Evolutionary conservation across 1,140 invertebrate species (phyloP).

Genomic region (Zelostemma sp.): DNA sequence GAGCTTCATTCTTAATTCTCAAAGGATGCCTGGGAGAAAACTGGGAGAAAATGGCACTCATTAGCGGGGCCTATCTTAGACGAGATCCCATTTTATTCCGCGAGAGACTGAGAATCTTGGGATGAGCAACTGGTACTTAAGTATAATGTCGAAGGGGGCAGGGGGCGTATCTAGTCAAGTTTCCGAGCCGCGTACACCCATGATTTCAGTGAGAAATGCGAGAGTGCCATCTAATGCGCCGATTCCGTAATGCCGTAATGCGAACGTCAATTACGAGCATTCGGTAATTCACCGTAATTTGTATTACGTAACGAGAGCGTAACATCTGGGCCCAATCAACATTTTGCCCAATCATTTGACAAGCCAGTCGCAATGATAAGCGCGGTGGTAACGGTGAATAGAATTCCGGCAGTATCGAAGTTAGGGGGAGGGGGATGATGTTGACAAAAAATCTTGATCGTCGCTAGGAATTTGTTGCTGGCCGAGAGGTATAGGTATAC

Average conservation of each 20-base stretch:
- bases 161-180: constrained; percentile 51
- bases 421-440: too few relatives aligned
- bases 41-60: constrained; percentile 5
- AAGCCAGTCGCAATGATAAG: too few relatives aligned
- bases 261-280: constrained; percentile 32
- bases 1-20: too few relatives aligned
- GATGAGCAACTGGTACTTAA: constrained; percentile 14
- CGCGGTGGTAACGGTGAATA: too few relatives aligned
- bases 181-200: neutral
- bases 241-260: constrained; percentile 35
- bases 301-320: constrained; percentile 38
- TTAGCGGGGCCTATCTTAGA: constrained; percentile 16
- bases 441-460: too few relatives aligned
- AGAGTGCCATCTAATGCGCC: too few relatives aligned
- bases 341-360: too few relatives aligned
- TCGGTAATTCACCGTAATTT: constrained; percentile 41
- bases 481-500: too few relatives aligned
- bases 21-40: too few relatives aligned
- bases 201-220: constrained; percentile 19
- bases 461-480: too few relatives aligned
- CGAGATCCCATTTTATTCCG: constrained; percentile 20
- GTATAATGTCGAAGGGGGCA: constrained; percentile 41
- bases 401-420: too few relatives aligned
- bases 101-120: neutral
- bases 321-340: too few relatives aligned